phyloP scores from a whole-genome alignment of 2,888 invertebrate species.

The Agrypnus murinus region DNA sequence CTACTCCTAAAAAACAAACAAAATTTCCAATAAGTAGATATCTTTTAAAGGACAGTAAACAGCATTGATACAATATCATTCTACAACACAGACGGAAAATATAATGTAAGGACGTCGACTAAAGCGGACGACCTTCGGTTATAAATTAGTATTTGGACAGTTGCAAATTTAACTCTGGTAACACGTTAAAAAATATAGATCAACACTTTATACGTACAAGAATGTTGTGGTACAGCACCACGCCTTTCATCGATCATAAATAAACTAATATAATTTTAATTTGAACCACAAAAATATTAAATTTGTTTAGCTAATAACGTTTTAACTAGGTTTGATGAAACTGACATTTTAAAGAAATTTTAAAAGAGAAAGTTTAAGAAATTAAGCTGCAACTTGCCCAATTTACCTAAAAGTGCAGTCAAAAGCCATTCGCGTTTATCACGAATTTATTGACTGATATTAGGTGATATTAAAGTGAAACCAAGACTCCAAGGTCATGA shows the following conservation, averaged over 20 bases:
- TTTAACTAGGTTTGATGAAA: no score
- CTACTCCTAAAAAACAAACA: no score
- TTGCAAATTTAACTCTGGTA: conserved; percentile 12
- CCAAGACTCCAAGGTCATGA: background rate
- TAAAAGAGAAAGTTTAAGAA: background rate
- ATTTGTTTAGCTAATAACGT: no score
- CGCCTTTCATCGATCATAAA: background rate
- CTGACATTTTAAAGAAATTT: background rate
- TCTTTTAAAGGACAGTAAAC: conserved; percentile 28
- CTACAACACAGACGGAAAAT: conserved; percentile 10
- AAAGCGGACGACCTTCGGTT: conserved; percentile 16
- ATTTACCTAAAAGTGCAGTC: background rate
- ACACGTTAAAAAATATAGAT: conserved; percentile 23
- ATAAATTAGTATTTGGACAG: conserved; percentile 12
- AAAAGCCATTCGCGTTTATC: background rate
- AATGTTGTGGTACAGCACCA: conserved; percentile 7
- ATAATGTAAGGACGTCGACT: conserved; percentile 12
- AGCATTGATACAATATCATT: conserved; percentile 9
- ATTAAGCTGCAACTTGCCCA: background rate
- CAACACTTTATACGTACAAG: conserved; percentile 5
- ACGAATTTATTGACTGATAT: no score
- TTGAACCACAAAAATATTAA: no score
- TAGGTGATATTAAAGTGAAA: background rate
- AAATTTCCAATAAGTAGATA: conserved; percentile 12
- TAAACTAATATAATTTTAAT: no score